Base-by-base conservation (phyloP, 2,113 vertebrate genomes). In the Cheilinus undulatus region DNA sequence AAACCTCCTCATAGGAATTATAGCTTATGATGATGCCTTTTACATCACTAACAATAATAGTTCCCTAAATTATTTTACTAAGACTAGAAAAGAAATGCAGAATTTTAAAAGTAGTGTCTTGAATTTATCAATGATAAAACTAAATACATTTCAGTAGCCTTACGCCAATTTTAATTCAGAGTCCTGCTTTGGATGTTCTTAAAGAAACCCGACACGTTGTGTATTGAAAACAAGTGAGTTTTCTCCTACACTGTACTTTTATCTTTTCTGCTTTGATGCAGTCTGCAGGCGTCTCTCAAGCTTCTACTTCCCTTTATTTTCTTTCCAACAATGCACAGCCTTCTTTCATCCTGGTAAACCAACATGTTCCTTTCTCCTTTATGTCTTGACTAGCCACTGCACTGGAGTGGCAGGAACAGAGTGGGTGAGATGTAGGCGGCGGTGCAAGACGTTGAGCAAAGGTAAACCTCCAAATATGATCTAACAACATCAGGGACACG, bases 401-500 rank as follows among this genome's bases (percentile, higher is more conserved):
- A n/a, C 12, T 28, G 43, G 59, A 51, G 48, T 30, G 62, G 59
- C 65, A 58, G 67, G 17, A 49, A 70, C 42, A 53, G 23, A 1
- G 60, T 49, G 24, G 65, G 22, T 48, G 19, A 59, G 28, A 60
- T 4, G 56, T 32, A 36, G 57, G 42, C 7, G n/a, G 49, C 4
- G 3, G 43, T 40, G 48, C 20, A 53, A 10, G 13, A 36, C 65
- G 65, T 4, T 24, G 28, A 20, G 59, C 48, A 24, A 30, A 53
- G 51, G 27, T 63, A 66, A 73, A 78, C 23, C 70, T 69, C 68
- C 42, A 50, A 32, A 80, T 45, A 15, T 17, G 34, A 78, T 68
- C 59, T 56, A 32, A 20, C 26, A 2, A 46, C 5, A 38, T 53
- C n/a, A 5, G 65, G 19, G 48, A 80, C 59, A 27, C 22, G 7